Evolutionary conservation across 2,888 invertebrate species (phyloP).

Genomic region (Anorthoa munda): DNA sequence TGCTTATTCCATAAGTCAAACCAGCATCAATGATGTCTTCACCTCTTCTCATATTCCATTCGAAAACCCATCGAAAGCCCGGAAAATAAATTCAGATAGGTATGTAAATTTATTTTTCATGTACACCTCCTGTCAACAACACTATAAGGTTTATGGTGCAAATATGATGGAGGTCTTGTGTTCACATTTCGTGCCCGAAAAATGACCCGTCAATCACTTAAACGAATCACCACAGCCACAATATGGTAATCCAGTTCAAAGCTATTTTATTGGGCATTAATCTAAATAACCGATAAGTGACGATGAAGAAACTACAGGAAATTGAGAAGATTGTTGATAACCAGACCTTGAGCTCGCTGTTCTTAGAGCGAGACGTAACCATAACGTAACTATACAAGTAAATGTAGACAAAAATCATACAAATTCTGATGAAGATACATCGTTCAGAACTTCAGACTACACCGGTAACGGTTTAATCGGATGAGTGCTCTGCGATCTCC

Average conservation of each 20-base stretch:
- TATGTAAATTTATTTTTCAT: too few species aligned
- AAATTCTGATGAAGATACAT: conserved; percentile 7
- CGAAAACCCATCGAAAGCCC: background rate
- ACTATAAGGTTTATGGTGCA: background rate
- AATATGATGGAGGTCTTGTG: background rate
- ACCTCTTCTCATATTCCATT: background rate
- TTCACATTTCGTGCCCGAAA: background rate
- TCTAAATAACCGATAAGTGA: conserved; percentile 24
- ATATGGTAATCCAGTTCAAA: conserved; percentile 11
- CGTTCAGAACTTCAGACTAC: conserved; percentile 33
- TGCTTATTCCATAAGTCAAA: background rate
- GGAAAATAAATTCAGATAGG: background rate
- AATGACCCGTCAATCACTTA: background rate
- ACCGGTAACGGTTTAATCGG: conserved; percentile 51
- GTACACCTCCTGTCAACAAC: background rate
- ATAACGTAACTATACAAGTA: conserved; percentile 38
- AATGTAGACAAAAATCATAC: conserved; percentile 32
- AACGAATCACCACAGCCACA: background rate
- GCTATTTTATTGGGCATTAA: conserved; percentile 1
- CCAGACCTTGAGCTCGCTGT: conserved; percentile 33
- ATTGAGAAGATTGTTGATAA: conserved; percentile 41
- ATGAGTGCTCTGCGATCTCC: conserved; percentile 29
- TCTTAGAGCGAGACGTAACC: conserved; percentile 34
- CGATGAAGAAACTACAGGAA: conserved; percentile 37
- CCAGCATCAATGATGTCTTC: background rate